Percentiles rank a stretch among this genome's conserved stretches.
These are phyloP conservation scores for Ariolimax columbianus DNA, from an alignment of 2,888 invertebrate species.

Conservation along the genomic window DNA sequence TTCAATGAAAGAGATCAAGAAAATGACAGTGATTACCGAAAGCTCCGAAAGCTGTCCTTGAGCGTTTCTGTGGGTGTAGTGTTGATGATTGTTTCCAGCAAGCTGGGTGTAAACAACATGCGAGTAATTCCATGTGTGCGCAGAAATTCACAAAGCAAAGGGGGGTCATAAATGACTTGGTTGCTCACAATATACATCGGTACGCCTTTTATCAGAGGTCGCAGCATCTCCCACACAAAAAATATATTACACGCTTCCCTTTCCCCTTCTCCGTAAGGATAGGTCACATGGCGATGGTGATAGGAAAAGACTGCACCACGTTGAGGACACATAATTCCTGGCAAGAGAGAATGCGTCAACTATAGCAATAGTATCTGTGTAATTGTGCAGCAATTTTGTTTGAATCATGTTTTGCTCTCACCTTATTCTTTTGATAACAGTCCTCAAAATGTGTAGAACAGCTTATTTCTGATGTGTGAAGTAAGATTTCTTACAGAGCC, in stretches of 20 bases:
- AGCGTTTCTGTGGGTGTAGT: conserved; percentile 63
- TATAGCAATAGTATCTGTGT: not conserved
- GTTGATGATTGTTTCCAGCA: conserved; percentile 78
- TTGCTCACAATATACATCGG: conserved; percentile 79
- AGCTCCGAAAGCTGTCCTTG: conserved; percentile 58
- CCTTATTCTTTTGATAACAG: too few species aligned
- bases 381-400: too few species aligned
- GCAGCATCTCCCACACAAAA: conserved; percentile 79
- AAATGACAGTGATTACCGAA: conserved; percentile 62
- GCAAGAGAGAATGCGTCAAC: conserved; percentile 1
- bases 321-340: conserved; percentile 79
- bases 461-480: too few species aligned
- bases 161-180: conserved; percentile 78
- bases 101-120: conserved; percentile 79
- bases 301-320: conserved; percentile 79
- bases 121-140: conserved; percentile 75
- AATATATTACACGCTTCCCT: conserved; percentile 79
- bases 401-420: too few species aligned
- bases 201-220: conserved; percentile 78
- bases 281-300: conserved; percentile 74
- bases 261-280: conserved; percentile 76
- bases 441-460: too few species aligned
- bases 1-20: not conserved
- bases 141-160: conserved; percentile 74
- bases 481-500: too few species aligned